Evolutionary conservation across 2,113 vertebrate species (phyloP), one percentile per base, ranked within the genome.

Genomic region (Etheostoma cragini): DNA sequence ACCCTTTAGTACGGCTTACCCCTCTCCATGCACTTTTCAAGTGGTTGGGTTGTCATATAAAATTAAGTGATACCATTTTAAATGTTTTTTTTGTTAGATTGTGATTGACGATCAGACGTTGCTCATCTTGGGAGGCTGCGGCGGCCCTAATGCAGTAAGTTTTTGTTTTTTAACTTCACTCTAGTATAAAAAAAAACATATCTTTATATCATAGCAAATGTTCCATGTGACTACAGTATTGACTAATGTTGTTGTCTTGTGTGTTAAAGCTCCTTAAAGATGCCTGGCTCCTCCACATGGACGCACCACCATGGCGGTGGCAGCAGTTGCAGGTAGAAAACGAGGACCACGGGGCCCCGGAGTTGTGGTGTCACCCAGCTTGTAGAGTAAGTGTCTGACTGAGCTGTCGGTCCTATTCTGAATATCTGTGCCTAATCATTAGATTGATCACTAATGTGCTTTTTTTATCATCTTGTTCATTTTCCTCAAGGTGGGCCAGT

Each of bases 341-440:
- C 0, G 98, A 99, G 84, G 98, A 99, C 50, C 98, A 99, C 0
- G 97, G 97, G 8, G 98, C 98, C 16, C 98, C 98, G 0, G 98
- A 99, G 73, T 93, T 99, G 35, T 99, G 98, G 98, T 99, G 98
- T 81, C 98, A 99, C 72, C 98, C 98, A 0, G 98, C 98, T 0
- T 99, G 98, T 92, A 94, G 96, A 95, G 98, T 99, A 86, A 90
- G 95, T 78, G 84, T 84, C 56, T 22, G 22, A 49, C 38, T 49
- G 13, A 52, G 19, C 65, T 47, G 19, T 62, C 21, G 17, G 38
- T 49, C 22, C 8, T 60, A 5, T 46, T 38, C 16, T 19, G 6
- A 6, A 5, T 49, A 6, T 71, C 46, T 42, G 5, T 66, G 38
- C 38, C 38, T 35, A 24, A 17, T n/a, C 11, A 4, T 26, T 11